Evolutionary conservation across 1,140 invertebrate species (phyloP), one percentile per base, ranked within the genome.

Genomic region (Neodiprion lecontei): DNA sequence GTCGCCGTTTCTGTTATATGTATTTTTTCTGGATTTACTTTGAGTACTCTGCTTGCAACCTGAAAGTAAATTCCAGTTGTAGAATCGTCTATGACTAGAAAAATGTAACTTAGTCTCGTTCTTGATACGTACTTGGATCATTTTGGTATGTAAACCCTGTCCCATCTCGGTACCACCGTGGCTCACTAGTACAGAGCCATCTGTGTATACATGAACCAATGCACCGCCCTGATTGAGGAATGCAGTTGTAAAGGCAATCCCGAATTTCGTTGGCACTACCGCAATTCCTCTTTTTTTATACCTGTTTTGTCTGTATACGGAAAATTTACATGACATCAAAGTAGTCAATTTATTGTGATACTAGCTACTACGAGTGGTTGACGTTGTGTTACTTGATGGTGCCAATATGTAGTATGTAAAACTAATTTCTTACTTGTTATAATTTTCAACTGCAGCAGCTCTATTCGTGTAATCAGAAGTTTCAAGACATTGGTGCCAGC

Each of bases 121-220:
- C 40, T 11, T 68, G 48, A 77, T 79, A 79, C 78, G 75, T 82
- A 93, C 92, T 91, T 98, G 96, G 74, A 97, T 94, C 93, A 98
- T 97, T 89, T 98, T 99, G 0, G 96, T 99, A 81, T 98, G 95
- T 0, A 99, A 87, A 1, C 97, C 98, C 89, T 99, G 97, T 0
- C 98, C 98, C 94, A 99, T 99, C 90, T 99, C 97, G 17, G 94
- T 94, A 17, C 97, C 97, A 66, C 95, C 96, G 84, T 98, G 97
- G 47, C 92, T 93, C n/a, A 99, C 81, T 3, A 99, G 89, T 7
- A 99, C 95, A 0, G 97, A 97, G 1, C 98, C 98, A 89, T 99
- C 98, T 0, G 87, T 90, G 82, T 99, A 99, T 23, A 99, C 90
- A 23, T 96, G 91, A n/a, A 99, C 90, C 21, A 99, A 88, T 7